These are phyloP conservation scores for Thamnophis sirtalis DNA, from an alignment of 2,113 vertebrate genomes.

Conservation along the genomic window DNA sequence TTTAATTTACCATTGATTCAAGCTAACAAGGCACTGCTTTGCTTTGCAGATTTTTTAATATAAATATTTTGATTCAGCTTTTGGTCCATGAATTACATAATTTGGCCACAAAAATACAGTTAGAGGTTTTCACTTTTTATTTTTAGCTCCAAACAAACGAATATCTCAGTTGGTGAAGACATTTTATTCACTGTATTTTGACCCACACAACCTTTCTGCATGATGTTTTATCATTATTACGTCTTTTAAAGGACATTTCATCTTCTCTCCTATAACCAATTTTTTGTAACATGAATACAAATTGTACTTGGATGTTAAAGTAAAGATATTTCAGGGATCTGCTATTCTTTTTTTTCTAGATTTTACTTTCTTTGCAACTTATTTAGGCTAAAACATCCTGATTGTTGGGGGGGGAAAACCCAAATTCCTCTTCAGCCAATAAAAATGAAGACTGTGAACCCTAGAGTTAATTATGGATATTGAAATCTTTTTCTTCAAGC, in stretches of 20 bases:
- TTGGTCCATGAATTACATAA: neutral
- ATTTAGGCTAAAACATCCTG: neutral
- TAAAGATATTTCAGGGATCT: neutral
- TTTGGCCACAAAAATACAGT: neutral
- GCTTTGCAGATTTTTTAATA: neutral
- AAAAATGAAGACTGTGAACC: neutral
- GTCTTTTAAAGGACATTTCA: neutral
- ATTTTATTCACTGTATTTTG: neutral
- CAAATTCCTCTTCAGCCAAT: neutral
- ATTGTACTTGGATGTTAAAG: neutral
- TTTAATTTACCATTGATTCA: neutral
- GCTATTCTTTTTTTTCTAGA: neutral
- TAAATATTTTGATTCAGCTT: neutral
- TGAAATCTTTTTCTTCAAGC: neutral
- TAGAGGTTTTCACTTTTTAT: neutral
- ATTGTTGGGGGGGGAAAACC: neutral
- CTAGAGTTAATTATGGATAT: neutral
- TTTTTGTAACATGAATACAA: neutral
- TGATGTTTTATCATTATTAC: neutral
- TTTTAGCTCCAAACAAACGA: neutral
- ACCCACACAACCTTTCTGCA: neutral
- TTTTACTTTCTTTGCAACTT: neutral
- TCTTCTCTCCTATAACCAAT: neutral
- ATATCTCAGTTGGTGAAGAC: neutral
- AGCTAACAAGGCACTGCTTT: neutral